Evolutionary conservation across 1,140 invertebrate genomes (phyloP).

Genomic region (Papilio polytes): DNA sequence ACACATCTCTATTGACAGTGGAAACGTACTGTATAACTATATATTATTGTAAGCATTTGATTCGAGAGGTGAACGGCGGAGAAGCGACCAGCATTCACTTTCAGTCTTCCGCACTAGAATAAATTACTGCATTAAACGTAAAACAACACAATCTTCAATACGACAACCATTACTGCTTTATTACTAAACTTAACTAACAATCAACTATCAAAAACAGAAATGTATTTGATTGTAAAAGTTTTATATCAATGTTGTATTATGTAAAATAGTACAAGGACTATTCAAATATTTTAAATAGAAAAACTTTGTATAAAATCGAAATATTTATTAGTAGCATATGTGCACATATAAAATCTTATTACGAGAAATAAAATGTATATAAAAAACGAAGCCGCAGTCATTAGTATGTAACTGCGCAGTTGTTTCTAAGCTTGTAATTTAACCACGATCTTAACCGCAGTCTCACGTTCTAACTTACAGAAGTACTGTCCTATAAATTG

Average conservation of each 20-base stretch:
- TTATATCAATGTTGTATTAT: background rate
- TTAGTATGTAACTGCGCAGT: conserved; percentile 23
- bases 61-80: conserved; percentile 12
- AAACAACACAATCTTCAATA: background rate
- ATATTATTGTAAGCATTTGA: background rate
- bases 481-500: background rate
- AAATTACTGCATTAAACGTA: conserved; percentile 12
- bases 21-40: background rate
- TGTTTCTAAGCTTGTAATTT: conserved; percentile 13
- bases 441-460: conserved; percentile 10
- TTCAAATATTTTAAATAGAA: background rate
- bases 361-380: background rate
- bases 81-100: conserved; percentile 30
- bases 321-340: conserved; percentile 1
- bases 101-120: conserved; percentile 27
- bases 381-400: conserved; percentile 6
- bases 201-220: background rate
- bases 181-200: background rate
- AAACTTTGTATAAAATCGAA: background rate
- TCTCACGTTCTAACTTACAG: conserved; percentile 15
- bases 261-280: background rate
- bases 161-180: background rate
- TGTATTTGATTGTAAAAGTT: background rate
- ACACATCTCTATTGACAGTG: background rate
- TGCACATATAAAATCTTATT: background rate